These are phyloP conservation scores for Sebastes goodei DNA, from an alignment of 2,797 vertebrate genomes.

Conservation along the genomic window DNA sequence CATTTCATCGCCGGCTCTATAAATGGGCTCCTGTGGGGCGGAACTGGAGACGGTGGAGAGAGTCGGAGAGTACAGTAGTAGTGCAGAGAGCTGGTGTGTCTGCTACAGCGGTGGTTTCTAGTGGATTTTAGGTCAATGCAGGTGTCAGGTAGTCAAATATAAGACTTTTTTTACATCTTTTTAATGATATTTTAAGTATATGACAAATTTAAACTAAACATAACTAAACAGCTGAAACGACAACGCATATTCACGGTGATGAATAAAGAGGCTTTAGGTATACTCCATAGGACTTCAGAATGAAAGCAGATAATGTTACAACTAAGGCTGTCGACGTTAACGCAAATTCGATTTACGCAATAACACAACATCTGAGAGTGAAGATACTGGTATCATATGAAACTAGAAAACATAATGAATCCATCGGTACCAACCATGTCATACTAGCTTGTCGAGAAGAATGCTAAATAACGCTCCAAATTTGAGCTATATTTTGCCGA, in stretches of 20 bases:
- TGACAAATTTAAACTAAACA: not conserved
- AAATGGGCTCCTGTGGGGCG: constrained; percentile 43
- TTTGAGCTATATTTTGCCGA: fast-evolving
- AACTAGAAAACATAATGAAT: too few relatives aligned
- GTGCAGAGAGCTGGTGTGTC: not conserved
- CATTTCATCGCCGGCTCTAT: constrained; percentile 35
- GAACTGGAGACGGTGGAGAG: not conserved
- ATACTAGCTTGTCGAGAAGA: too few relatives aligned
- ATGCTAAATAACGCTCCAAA: too few relatives aligned
- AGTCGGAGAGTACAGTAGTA: not conserved
- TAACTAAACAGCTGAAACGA: not conserved
- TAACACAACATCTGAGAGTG: too few relatives aligned
- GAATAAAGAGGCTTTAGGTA: too few relatives aligned
- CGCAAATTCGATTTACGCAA: too few relatives aligned
- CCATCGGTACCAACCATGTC: too few relatives aligned
- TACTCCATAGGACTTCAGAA: too few relatives aligned
- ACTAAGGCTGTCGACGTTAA: too few relatives aligned
- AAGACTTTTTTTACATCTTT: not conserved
- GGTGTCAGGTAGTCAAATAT: too few relatives aligned
- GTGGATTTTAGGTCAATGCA: not conserved
- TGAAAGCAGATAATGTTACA: too few relatives aligned
- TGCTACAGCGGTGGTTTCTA: not conserved
- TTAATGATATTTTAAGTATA: not conserved
- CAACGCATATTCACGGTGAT: fast-evolving
- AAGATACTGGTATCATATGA: too few relatives aligned